Conservation (phyloP, 2,113 vertebrate species). For the Apistogramma diplotaenia region DNA sequence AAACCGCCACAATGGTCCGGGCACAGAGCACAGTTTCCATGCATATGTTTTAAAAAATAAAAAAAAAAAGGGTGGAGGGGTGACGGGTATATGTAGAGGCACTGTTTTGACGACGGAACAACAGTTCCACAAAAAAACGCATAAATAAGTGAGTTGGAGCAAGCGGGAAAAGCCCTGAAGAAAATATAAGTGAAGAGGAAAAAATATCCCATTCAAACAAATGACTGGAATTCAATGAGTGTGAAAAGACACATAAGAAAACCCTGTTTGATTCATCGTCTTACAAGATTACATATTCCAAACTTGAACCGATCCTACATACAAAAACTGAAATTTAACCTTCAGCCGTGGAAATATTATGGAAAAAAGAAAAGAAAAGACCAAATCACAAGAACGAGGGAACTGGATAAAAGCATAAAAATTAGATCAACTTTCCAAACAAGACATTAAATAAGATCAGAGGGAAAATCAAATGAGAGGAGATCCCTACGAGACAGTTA, state of each 20-base stretch:
- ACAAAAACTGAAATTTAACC: constrained; percentile 2
- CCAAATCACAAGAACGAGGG: not conserved
- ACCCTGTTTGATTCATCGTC: not conserved
- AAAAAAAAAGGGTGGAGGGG: not conserved
- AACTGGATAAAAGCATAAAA: constrained; percentile 25
- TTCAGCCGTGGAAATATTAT: not conserved
- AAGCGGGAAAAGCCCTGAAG: not conserved
- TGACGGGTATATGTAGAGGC: not conserved
- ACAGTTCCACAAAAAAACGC: not conserved
- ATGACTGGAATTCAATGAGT: not conserved
- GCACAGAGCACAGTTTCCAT: not conserved
- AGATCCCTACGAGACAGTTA: not conserved
- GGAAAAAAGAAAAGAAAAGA: not conserved
- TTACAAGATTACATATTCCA: not conserved
- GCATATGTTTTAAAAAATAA: not conserved
- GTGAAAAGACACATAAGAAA: not conserved
- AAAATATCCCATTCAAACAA: not conserved
- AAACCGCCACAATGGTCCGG: not conserved
- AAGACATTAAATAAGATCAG: constrained; percentile 23
- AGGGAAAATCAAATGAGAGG: constrained; percentile 26
- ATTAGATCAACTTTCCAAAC: constrained; percentile 15
- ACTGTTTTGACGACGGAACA: not conserved
- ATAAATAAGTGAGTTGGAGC: not conserved
- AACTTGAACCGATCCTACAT: not conserved
- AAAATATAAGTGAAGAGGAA: not conserved